These are phyloP conservation scores for Clavelina lepadiformis DNA, from an alignment of 23 tunicate species.

Conservation along the genomic window DNA sequence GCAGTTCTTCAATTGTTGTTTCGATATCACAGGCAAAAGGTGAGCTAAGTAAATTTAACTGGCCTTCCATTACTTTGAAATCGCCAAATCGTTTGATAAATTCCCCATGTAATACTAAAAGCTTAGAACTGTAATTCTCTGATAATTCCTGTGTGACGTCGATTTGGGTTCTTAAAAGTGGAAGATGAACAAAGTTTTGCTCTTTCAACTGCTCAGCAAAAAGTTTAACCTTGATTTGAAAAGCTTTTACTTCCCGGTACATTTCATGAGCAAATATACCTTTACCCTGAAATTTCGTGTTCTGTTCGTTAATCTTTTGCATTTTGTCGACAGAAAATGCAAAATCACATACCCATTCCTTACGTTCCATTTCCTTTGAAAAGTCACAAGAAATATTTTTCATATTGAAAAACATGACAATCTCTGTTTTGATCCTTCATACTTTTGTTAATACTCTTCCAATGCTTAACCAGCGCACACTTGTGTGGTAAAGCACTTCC, in stretches of 20 bases:
- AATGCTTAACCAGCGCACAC: constrained; percentile 44
- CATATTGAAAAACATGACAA: constrained; percentile 20
- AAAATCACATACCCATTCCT: constrained; percentile 23
- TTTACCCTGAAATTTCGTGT: constrained; percentile 24
- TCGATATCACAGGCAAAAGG: constrained; percentile 11
- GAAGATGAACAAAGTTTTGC: constrained; percentile 18
- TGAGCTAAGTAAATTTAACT: constrained; percentile 12
- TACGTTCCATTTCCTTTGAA: constrained; percentile 9
- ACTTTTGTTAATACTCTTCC: constrained; percentile 29
- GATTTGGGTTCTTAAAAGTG: constrained; percentile 5
- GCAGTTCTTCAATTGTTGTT: constrained; percentile 1
- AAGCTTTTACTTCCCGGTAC: constrained; percentile 21
- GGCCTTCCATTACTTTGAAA: neutral
- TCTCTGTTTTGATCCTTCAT: constrained; percentile 31
- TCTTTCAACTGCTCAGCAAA: constrained; percentile 4
- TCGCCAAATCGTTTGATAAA: constrained; percentile 15
- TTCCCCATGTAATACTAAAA: constrained; percentile 1
- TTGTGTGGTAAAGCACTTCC: constrained; percentile 40
- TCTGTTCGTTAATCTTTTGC: constrained; percentile 26
- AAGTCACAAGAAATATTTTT: constrained; percentile 29
- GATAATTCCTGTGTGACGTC: neutral
- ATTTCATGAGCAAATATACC: constrained; percentile 14
- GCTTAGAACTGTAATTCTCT: constrained; percentile 14
- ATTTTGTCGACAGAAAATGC: constrained; percentile 27
- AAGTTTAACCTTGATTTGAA: constrained; percentile 8